Evolutionary conservation across 2,888 invertebrate species (phyloP).

Genomic region (Sphaerophoria rueppellii): DNA sequence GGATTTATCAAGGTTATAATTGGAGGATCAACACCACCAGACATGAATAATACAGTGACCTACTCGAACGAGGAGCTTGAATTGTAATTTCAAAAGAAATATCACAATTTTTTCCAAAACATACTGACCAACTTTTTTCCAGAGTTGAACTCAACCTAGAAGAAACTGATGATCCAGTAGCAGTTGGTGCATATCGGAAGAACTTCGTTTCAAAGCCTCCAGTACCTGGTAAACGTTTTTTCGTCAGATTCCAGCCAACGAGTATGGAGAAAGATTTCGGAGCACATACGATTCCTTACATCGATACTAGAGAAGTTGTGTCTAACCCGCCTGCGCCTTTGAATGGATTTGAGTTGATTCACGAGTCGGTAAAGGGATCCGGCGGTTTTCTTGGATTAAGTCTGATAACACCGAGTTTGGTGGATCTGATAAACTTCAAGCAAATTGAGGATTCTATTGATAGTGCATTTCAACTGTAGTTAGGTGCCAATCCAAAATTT

Average conservation of each 20-base stretch:
- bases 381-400: constrained; percentile 7
- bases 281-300: not conserved
- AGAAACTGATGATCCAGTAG: not conserved
- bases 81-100: not conserved
- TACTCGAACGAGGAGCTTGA: not conserved
- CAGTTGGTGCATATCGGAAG: rapidly evolving
- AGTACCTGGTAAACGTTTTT: not conserved
- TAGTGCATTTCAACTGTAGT: not conserved
- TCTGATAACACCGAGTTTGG: not conserved
- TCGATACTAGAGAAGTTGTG: constrained; percentile 2
- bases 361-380: not conserved
- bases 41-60: not conserved
- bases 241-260: not conserved
- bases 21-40: not conserved
- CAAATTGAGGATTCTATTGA: not conserved
- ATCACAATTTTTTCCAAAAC: not conserved
- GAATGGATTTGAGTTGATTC: constrained; percentile 12
- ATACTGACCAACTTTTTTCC: not conserved
- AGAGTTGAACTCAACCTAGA: not conserved
- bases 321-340: constrained; percentile 11
- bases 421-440: not conserved
- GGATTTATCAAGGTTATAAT: not conserved
- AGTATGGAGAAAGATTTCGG: constrained; percentile 20
- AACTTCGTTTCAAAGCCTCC: constrained; percentile 4
- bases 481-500: too few relatives aligned